These are phyloP conservation scores for Ctenochaetus hawaiiensis DNA, from an alignment of 2,797 vertebrate species.

Conservation along the genomic window DNA sequence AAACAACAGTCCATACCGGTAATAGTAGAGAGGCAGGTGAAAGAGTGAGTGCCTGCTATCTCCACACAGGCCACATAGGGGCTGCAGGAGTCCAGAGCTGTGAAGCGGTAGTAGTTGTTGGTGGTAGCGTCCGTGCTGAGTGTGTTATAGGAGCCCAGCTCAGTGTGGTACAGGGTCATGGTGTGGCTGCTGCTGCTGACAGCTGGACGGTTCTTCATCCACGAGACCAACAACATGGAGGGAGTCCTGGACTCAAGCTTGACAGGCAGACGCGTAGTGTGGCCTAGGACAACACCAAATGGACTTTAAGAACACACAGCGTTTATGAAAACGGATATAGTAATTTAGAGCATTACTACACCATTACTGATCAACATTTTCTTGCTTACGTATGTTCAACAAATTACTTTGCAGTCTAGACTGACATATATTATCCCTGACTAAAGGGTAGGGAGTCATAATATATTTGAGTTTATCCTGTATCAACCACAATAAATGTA, in stretches of 20 bases:
- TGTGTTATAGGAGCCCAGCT: slow-evolving; percentile 32
- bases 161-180: slow-evolving; percentile 59
- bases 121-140: slow-evolving; percentile 32
- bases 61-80: slow-evolving; percentile 74
- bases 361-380: neutral
- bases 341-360: neutral
- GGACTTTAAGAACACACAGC: neutral
- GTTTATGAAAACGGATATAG: neutral
- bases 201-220: slow-evolving; percentile 37
- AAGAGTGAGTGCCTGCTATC: slow-evolving; percentile 25
- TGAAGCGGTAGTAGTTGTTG: slow-evolving; percentile 63
- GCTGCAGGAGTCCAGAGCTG: slow-evolving; percentile 72
- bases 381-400: neutral
- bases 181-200: slow-evolving; percentile 9
- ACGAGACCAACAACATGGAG: slow-evolving; percentile 71
- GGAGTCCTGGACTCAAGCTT: slow-evolving; percentile 63
- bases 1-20: slow-evolving; percentile 64
- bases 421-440: too few relatives aligned
- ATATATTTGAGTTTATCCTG: neutral
- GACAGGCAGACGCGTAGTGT: slow-evolving; percentile 61
- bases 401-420: neutral
- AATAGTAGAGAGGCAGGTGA: slow-evolving; percentile 72
- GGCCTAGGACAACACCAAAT: slow-evolving; percentile 58
- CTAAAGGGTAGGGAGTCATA: neutral
- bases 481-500: neutral